A percentile compares a stretch with the other conserved stretches of the same genome.
Evolutionary conservation across 2,797 vertebrate genomes (phyloP).

Genomic region (Chaenodraco wilsoni): DNA sequence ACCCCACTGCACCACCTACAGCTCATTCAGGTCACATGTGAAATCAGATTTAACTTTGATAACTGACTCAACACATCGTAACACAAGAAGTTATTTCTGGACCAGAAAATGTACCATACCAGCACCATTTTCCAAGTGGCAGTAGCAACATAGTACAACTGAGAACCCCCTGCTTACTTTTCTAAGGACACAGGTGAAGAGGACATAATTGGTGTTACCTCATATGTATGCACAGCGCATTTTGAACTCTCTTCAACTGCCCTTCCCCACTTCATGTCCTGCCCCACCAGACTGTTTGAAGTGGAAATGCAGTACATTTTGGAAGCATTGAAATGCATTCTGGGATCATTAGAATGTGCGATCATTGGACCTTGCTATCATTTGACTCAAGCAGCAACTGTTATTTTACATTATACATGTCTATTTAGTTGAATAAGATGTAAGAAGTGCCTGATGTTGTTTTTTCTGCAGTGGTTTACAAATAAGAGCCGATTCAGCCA

Average conservation of each 20-base stretch:
- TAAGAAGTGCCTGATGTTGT: not conserved
- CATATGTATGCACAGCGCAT: not conserved
- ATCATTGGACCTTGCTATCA: too few species aligned
- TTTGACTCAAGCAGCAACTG: not conserved
- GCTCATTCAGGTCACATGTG: conserved; percentile 11
- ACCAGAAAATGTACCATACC: too few species aligned
- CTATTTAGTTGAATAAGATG: not conserved
- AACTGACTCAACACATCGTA: conserved; percentile 10
- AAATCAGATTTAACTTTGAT: conserved; percentile 19
- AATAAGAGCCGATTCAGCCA: conserved; percentile 25
- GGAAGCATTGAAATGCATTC: conserved; percentile 11
- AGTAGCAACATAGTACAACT: too few species aligned
- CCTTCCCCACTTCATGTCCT: conserved; percentile 7
- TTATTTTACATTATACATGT: conserved; percentile 8
- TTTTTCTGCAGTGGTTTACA: conserved; percentile 4
- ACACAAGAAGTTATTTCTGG: too few species aligned
- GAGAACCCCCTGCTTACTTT: not conserved
- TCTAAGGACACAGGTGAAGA: conserved; percentile 7
- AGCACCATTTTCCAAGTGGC: not conserved
- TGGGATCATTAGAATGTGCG: not conserved
- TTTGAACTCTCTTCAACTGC: conserved; percentile 6
- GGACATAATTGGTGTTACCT: not conserved
- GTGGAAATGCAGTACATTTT: not conserved
- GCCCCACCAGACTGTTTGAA: conserved; percentile 2
- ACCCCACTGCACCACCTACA: not conserved